Base-by-base conservation (phyloP, 2,113 vertebrate species). In the Apteryx mantelli region DNA sequence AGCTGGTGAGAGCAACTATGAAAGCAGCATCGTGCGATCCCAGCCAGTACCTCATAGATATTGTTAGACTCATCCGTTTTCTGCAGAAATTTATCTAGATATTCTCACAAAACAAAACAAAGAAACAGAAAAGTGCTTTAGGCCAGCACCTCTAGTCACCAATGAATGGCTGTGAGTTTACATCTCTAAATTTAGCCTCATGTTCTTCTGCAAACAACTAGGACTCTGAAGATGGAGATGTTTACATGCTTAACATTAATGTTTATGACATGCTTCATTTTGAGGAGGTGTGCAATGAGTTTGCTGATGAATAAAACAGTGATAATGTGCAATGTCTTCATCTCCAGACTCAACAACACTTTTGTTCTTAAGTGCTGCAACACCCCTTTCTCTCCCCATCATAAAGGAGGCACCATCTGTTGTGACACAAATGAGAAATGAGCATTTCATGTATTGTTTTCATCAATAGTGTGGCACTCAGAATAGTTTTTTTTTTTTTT, bases 261-360 rank as follows among this genome's bases (percentile, higher is more conserved):
- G 38, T 87, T 55, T 94, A 56, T 69, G 77, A 26, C 52, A 52
- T 12, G 10, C 7, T 79, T 52, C 82, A 46, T 82, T 94, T 94
- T 78, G 94, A 93, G 84, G 25, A 82, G 22, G 20, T 76, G 74
- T 86, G 58, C 63, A 68, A 19, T 64, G 70, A 78, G 7, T 89
- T 76, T 91, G n/a, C 75, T 82, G 40, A 91, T 89, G 81, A 92
- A 92, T 96, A 87, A 94, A 96, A 87, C 69, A 95, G 61, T 82
- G 70, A 74, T 52, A 30, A 52, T 19, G 53, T 40, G 53, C 36
- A 53, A 40, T 40, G 78, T 76, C 66, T 91, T 88, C 74, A 56
- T 73, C 84, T 91, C 52, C 66, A 94, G 84, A 85, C 66, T 86
- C 73, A 69, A 82, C n/a, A 68, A 64, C 26, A 22, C 75, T 65